phyloP scores from a whole-genome alignment of 2,113 vertebrate genomes.

The Pavo muticus region DNA sequence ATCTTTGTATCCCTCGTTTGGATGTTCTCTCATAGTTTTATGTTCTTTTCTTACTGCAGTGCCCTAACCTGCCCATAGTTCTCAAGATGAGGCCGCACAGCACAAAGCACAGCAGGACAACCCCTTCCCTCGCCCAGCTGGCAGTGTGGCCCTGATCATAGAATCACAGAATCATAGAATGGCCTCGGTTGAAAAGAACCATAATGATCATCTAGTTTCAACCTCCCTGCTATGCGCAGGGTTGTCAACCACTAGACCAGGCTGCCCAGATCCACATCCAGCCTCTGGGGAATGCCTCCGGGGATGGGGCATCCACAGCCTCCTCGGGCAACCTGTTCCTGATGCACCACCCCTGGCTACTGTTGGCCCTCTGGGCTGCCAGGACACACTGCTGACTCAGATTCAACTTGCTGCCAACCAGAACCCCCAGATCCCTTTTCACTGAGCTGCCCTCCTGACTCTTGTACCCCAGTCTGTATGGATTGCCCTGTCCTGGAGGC shows the following conservation, averaged over 20 bases:
- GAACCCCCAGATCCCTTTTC: background rate
- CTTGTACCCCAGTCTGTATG: background rate
- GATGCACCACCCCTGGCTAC: too few relatives aligned
- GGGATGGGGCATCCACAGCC: too few relatives aligned
- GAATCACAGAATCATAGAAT: too few relatives aligned
- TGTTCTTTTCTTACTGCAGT: background rate
- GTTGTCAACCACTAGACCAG: too few relatives aligned
- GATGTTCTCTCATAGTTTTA: background rate
- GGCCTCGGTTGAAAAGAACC: too few relatives aligned
- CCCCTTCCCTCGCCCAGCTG: background rate
- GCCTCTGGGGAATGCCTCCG: too few relatives aligned
- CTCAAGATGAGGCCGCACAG: background rate
- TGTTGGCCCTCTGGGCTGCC: background rate
- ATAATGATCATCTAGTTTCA: too few relatives aligned
- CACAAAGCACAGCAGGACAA: background rate
- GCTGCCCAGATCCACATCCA: too few relatives aligned
- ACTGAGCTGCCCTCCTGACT: background rate
- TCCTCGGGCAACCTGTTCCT: too few relatives aligned
- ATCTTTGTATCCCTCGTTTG: background rate
- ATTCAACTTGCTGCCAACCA: background rate
- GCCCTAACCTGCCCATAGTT: background rate
- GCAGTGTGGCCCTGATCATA: background rate
- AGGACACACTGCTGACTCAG: background rate
- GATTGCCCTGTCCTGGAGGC: too few relatives aligned
- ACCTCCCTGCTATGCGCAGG: too few relatives aligned